A percentile compares a stretch with the other conserved stretches of the same genome.
These are phyloP conservation scores for Leptopilina syphax DNA, from an alignment of 2,888 invertebrate genomes.

Conservation along the genomic window DNA sequence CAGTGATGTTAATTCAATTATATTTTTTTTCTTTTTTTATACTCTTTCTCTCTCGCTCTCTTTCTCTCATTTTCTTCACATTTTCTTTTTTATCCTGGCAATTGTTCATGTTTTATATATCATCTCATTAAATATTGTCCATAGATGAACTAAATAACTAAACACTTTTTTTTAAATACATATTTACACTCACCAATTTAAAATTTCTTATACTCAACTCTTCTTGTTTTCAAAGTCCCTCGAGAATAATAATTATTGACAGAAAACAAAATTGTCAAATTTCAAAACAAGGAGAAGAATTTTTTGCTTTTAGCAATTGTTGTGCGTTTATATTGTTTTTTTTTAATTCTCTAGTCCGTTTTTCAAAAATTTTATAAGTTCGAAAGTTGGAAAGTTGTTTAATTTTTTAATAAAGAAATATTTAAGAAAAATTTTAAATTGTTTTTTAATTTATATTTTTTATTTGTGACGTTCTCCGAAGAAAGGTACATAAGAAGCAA, in stretches of 20 bases:
- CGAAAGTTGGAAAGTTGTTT: too few species aligned
- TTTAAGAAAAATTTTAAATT: neutral
- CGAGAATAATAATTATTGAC: neutral
- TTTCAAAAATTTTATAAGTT: too few species aligned
- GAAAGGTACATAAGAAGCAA: too few species aligned
- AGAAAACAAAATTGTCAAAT: too few species aligned
- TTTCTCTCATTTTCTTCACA: neutral
- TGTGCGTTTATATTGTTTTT: too few species aligned
- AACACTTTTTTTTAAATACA: constrained; percentile 33
- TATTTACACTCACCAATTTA: constrained; percentile 37
- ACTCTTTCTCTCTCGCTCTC: neutral
- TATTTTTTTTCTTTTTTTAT: constrained; percentile 27
- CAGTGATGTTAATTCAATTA: constrained; percentile 31
- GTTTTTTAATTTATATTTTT: neutral
- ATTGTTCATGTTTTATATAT: neutral
- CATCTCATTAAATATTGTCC: constrained; percentile 31
- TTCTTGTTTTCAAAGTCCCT: neutral
- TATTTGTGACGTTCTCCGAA: too few species aligned
- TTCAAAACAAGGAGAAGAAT: neutral
- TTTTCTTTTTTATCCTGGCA: neutral
- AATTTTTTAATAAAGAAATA: too few species aligned
- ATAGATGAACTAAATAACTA: constrained; percentile 31
- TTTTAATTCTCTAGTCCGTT: too few species aligned
- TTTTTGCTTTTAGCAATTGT: neutral
- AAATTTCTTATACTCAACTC: constrained; percentile 13